phyloP scores from a whole-genome alignment of 2,797 vertebrate genomes.

The Ptychadena robeensis region DNA sequence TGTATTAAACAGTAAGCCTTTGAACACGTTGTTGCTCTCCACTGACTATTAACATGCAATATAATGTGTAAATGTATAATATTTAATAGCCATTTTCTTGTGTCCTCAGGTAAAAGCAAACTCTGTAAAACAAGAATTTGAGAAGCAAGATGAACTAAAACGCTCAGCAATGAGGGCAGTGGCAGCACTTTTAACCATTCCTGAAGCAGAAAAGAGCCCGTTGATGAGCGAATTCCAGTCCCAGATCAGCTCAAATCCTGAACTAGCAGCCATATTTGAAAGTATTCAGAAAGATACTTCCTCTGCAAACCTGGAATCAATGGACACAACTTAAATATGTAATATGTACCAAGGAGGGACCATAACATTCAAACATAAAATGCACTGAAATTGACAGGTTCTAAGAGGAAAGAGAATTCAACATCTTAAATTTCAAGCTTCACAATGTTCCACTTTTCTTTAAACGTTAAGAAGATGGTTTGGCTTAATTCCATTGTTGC shows the following conservation, averaged over 20 bases:
- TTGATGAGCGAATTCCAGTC: conserved; percentile 99
- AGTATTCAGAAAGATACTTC: conserved; percentile 98
- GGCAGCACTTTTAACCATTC: conserved; percentile 94
- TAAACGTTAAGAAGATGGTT: conserved; percentile 78
- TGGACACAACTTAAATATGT: conserved; percentile 95
- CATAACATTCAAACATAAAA: conserved; percentile 84
- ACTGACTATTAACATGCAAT: background rate
- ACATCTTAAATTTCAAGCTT: conserved; percentile 81
- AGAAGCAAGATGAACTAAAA: conserved; percentile 98
- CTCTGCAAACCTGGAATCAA: conserved; percentile 96
- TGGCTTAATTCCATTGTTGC: conserved; percentile 82
- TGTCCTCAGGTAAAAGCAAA: conserved; percentile 91
- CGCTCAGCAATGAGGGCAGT: conserved; percentile 97
- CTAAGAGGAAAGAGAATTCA: conserved; percentile 77
- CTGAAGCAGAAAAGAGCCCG: conserved; percentile 97
- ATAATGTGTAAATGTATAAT: background rate
- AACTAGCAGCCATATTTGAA: conserved; percentile 98
- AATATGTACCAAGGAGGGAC: conserved; percentile 75
- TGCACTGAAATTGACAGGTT: conserved; percentile 93
- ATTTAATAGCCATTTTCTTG: background rate
- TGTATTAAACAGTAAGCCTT: background rate
- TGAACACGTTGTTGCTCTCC: background rate
- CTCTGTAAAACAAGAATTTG: conserved; percentile 98
- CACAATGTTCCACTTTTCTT: conserved; percentile 82
- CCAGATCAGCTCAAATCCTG: conserved; percentile 97